A percentile compares a stretch with the other conserved stretches of the same genome.
Evolutionary conservation across 2,113 vertebrate genomes (phyloP).

Genomic region (Laticauda laticaudata): DNA sequence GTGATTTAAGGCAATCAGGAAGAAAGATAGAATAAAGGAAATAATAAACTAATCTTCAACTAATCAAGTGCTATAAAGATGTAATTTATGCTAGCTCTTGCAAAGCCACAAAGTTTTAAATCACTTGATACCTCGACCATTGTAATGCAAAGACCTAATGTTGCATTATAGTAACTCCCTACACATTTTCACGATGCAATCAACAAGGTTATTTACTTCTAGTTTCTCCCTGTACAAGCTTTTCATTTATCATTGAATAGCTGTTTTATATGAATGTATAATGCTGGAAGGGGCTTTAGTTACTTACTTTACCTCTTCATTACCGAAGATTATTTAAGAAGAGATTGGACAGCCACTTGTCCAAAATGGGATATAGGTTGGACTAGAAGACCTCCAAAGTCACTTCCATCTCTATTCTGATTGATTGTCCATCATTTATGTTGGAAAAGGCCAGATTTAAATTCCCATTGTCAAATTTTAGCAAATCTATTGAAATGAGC

Average conservation of each 20-base stretch:
- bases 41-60: neutral
- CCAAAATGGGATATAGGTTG: neutral
- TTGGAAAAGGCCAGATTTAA: neutral
- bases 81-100: neutral
- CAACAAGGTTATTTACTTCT: neutral
- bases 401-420: neutral
- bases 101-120: neutral
- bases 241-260: neutral
- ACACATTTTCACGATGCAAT: neutral
- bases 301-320: neutral
- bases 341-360: neutral
- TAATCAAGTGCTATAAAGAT: neutral
- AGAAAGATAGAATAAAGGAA: neutral
- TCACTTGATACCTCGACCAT: neutral
- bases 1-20: constrained; percentile 11
- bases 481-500: neutral
- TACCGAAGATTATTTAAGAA: neutral
- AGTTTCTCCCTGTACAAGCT: neutral
- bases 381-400: neutral
- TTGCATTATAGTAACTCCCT: neutral
- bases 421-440: neutral
- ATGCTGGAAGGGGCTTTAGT: neutral
- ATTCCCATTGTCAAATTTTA: neutral
- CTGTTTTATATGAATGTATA: neutral
- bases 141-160: neutral